These are phyloP conservation scores for Drosophila falleni DNA, from an alignment of 2,888 invertebrate species.

Conservation along the genomic window DNA sequence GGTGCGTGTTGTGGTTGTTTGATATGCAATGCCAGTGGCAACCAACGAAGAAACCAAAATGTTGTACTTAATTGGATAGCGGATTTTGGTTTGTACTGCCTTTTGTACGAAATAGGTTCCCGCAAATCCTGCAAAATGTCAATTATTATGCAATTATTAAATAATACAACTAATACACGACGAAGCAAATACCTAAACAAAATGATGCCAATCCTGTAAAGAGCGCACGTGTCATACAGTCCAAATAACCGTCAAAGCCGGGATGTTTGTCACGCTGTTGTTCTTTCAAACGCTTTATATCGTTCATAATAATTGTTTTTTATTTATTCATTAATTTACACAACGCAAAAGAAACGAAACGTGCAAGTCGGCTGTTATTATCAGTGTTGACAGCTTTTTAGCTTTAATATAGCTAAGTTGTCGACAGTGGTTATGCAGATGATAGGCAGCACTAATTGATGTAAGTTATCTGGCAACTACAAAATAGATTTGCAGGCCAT, in stretches of 20 bases:
- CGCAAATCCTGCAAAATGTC: constrained; percentile 83
- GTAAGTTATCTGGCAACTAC: constrained; percentile 25
- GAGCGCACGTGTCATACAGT: constrained; percentile 86
- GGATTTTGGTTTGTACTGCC: constrained; percentile 81
- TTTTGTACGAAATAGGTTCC: constrained; percentile 85
- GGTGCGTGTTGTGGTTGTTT: constrained; percentile 83
- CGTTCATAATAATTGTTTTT: constrained; percentile 83
- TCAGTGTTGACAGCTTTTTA: too few species aligned
- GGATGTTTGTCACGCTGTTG: constrained; percentile 85
- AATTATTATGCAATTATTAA: constrained; percentile 63
- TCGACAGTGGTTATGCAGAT: not conserved
- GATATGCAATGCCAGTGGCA: constrained; percentile 83
- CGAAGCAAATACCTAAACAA: constrained; percentile 82
- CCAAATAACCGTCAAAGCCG: constrained; percentile 85
- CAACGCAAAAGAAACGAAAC: not conserved
- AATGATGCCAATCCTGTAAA: constrained; percentile 86
- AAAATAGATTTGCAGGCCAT: too few species aligned
- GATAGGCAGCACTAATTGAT: constrained; percentile 6
- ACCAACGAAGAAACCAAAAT: constrained; percentile 83
- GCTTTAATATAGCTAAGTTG: too few species aligned
- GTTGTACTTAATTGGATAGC: constrained; percentile 82
- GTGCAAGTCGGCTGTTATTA: constrained; percentile 15
- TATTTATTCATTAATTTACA: constrained; percentile 20
- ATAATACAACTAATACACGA: not conserved
- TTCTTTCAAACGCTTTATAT: constrained; percentile 85